Evolutionary conservation across 2,113 vertebrate species (phyloP).

Genomic region (Chaetodon trifascialis): DNA sequence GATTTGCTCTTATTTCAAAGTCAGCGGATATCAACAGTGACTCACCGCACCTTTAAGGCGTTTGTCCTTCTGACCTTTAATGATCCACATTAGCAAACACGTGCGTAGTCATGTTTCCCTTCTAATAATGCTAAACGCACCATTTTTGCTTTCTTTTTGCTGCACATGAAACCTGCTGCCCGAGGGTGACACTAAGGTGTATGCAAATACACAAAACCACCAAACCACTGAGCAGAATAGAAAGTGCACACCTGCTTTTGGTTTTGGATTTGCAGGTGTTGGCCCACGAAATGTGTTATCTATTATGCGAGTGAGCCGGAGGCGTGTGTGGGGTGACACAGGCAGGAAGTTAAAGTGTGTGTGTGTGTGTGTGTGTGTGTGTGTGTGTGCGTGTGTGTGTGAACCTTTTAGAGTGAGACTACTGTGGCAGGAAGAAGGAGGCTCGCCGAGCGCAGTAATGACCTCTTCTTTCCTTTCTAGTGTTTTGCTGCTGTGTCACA

Average conservation of each 20-base stretch:
- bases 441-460: neutral
- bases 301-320: neutral
- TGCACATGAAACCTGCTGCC: conserved; percentile 24
- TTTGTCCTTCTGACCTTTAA: neutral
- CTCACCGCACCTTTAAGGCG: too few species aligned
- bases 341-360: conserved; percentile 11
- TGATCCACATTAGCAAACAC: neutral
- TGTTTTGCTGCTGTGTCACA: conserved; percentile 61
- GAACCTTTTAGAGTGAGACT: neutral
- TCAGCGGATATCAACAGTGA: too few species aligned
- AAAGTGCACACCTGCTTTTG: conserved; percentile 33
- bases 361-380: too few species aligned
- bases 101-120: neutral
- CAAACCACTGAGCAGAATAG: conserved; percentile 30
- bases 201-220: conserved; percentile 19
- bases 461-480: conserved; percentile 64
- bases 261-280: conserved; percentile 3
- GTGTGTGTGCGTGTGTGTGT: neutral
- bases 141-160: conserved; percentile 16
- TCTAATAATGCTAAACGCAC: neutral
- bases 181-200: neutral
- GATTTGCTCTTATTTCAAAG: too few species aligned
- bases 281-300: conserved; percentile 10
- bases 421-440: conserved; percentile 59
- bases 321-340: neutral